phyloP scores from a whole-genome alignment of 2,113 vertebrate genomes.

The Phrynocephalus versicolor region DNA sequence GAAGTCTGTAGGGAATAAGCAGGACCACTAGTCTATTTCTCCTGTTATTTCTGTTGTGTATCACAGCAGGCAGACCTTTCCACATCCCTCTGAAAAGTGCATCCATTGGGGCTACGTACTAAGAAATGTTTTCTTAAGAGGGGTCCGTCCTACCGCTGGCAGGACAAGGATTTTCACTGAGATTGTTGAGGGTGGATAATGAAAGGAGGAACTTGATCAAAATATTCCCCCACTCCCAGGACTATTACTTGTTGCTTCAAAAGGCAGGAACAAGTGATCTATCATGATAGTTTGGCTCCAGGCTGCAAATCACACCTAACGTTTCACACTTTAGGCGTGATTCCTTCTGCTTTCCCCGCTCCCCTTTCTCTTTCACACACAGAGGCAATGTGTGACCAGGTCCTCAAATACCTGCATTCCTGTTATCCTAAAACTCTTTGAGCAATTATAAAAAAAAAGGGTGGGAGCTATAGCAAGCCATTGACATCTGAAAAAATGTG shows the following conservation, averaged over 20 bases:
- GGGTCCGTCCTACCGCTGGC: too few relatives aligned
- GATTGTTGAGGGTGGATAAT: too few relatives aligned
- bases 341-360: too few relatives aligned
- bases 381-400: not conserved
- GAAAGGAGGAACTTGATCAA: too few relatives aligned
- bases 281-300: not conserved
- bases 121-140: too few relatives aligned
- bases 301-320: not conserved
- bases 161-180: too few relatives aligned
- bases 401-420: not conserved
- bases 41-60: not conserved
- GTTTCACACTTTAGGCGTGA: too few relatives aligned
- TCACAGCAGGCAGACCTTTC: not conserved
- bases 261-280: not conserved
- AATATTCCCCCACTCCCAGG: too few relatives aligned
- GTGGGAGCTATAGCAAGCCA: not conserved
- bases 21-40: not conserved
- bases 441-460: not conserved
- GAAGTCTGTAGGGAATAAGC: not conserved
- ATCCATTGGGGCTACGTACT: not conserved
- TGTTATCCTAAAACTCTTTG: not conserved
- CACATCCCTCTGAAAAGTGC: not conserved
- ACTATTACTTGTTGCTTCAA: not conserved
- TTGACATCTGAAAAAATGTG: not conserved
- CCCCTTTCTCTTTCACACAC: too few relatives aligned